Conservation (phyloP, 2,888 invertebrate genomes). For the Phyllotreta cruciferae region DNA sequence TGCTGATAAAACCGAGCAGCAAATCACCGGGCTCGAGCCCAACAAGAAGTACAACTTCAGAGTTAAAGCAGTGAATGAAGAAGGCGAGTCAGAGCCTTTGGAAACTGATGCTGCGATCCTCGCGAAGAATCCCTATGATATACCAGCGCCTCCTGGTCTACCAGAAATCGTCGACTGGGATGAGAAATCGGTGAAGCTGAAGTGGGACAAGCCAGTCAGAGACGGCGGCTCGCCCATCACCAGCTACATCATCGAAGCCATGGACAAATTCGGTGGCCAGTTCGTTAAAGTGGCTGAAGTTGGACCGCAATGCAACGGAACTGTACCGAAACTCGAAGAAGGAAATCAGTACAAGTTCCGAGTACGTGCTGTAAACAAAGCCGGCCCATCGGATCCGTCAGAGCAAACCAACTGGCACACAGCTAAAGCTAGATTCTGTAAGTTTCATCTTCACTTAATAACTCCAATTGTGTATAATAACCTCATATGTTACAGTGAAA, state of each 20-base stretch:
- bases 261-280: conserved; percentile 84
- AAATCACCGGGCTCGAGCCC: conserved; percentile 88
- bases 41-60: conserved; percentile 98
- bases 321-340: conserved; percentile 88
- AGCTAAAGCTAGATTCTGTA: conserved; percentile 86
- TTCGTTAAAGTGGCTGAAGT: conserved; percentile 88
- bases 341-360: conserved; percentile 96
- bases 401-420: conserved; percentile 92
- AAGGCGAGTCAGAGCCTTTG: conserved; percentile 95
- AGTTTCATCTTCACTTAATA: conserved; percentile 59
- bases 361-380: conserved; percentile 93
- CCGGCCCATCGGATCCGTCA: conserved; percentile 90
- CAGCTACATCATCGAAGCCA: conserved; percentile 90
- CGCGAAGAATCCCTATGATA: conserved; percentile 97
- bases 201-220: conserved; percentile 89
- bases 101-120: conserved; percentile 86
- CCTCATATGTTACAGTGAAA: conserved; percentile 72
- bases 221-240: conserved; percentile 95
- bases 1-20: conserved; percentile 81
- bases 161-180: conserved; percentile 92
- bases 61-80: conserved; percentile 95
- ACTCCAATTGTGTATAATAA: too few relatives aligned
- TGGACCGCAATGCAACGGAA: conserved; percentile 84
- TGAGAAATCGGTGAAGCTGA: conserved; percentile 87
- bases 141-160: conserved; percentile 86